Percentiles rank a stretch among this genome's conserved stretches.
These are phyloP conservation scores for Chionis minor DNA, from an alignment of 2,113 vertebrate genomes.

Conservation along the genomic window DNA sequence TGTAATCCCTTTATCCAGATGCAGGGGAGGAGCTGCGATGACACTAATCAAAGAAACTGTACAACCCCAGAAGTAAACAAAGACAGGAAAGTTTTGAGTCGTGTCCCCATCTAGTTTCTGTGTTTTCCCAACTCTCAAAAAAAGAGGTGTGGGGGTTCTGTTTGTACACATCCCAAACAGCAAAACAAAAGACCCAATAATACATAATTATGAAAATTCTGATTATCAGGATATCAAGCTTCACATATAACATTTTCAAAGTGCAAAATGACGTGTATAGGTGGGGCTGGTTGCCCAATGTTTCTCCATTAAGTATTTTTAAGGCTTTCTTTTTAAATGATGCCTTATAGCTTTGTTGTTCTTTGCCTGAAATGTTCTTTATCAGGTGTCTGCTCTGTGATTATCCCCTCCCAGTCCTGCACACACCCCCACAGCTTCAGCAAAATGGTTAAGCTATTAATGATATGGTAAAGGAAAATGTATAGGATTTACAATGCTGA, in stretches of 20 bases:
- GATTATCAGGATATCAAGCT: background rate
- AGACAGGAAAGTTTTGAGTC: background rate
- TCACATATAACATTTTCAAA: background rate
- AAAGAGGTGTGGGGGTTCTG: background rate
- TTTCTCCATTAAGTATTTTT: background rate
- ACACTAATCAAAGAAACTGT: background rate
- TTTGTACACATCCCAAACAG: background rate
- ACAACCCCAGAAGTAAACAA: conserved; percentile 20
- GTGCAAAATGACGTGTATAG: background rate
- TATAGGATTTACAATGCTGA: background rate
- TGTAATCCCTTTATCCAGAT: conserved; percentile 34
- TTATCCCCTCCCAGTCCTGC: background rate
- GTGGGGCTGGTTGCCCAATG: background rate
- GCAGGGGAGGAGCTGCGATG: conserved; percentile 5
- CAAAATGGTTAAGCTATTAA: background rate
- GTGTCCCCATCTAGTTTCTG: background rate
- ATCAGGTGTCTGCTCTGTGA: background rate
- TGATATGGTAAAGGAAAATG: background rate
- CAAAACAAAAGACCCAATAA: background rate
- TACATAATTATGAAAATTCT: background rate
- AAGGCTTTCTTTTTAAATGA: background rate
- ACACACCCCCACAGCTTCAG: background rate
- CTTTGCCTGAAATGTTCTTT: background rate
- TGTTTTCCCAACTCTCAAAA: background rate
- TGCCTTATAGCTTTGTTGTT: background rate